Evolutionary conservation across 2,888 invertebrate species (phyloP), one percentile per base, ranked within the genome.

Genomic region (Lasioglossum malachurum): DNA sequence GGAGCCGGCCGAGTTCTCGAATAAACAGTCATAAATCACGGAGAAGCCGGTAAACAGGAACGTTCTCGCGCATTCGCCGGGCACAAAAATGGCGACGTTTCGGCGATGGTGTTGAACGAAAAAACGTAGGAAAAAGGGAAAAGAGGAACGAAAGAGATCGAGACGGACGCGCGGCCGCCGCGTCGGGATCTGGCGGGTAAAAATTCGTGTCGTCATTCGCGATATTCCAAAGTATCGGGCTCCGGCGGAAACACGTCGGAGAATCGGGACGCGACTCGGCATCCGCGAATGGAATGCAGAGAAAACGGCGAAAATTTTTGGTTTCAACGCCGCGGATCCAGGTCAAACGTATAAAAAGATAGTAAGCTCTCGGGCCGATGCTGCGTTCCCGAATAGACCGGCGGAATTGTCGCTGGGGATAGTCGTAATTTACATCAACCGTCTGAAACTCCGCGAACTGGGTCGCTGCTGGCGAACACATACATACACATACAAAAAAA

Each of bases 1-100:
- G 60, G 46, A 53, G 60, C 64, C 67, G 69, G 41, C 10, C 49
- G 75, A 83, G 79, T 78, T 84, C 67, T 84, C 67, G 78, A 82
- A 84, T 83, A 79, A 84, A 83, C 87, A 84, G 85, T 83, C 76
- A 80, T 88, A 85, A 89, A 88, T 89, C 89, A 85, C 77, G 53
- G 19, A 27, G 19, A 46, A 78, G 73, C 77, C 78, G 81, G 83
- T 84, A 87, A 88, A 88, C 87, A 86, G 81, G 64, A 77, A 79
- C 79, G 38, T 82, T 84, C 82, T 75, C 72, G 35, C 75, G 78
- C 27, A 79, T 80, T 83, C 73, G 44, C 35, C 64, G 69, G 27
- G 49, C 8, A 23, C 49, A 74, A 83, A 88, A 84, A 87, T 87
- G 71, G 35, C 82, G 83, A 80, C 87, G 31, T 78, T 84, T 77